Percentiles rank a stretch among this genome's conserved stretches.
Evolutionary conservation across 2,113 vertebrate genomes (phyloP).

Genomic region (Scomber colias): DNA sequence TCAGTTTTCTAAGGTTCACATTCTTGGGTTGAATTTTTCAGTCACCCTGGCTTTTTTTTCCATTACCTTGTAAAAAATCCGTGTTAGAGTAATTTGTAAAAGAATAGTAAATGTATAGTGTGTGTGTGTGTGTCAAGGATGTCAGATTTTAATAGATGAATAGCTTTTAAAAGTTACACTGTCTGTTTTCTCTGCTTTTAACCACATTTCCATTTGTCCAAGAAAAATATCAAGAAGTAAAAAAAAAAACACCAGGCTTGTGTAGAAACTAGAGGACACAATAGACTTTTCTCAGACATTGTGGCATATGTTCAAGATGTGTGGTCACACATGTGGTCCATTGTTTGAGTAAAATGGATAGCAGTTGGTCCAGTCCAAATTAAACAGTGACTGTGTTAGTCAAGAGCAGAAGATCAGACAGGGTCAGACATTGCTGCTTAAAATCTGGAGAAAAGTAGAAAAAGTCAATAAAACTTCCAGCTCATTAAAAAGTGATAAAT

Average conservation of each 20-base stretch:
- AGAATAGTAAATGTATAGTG: neutral
- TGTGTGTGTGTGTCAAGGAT: neutral
- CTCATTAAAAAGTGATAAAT: slow-evolving; percentile 50
- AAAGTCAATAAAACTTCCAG: slow-evolving; percentile 22
- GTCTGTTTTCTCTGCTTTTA: slow-evolving; percentile 23
- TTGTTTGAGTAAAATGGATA: slow-evolving; percentile 42
- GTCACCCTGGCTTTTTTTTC: neutral
- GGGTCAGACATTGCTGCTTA: slow-evolving; percentile 21
- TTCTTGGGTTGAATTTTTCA: neutral
- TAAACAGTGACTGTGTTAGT: slow-evolving; percentile 28
- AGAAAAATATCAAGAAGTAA: slow-evolving; percentile 26
- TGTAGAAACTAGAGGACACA: slow-evolving; percentile 9
- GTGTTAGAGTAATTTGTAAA: neutral
- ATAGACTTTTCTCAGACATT: slow-evolving; percentile 14
- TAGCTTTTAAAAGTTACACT: slow-evolving; percentile 13
- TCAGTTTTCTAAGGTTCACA: slow-evolving; percentile 9
- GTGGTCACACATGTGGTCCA: slow-evolving; percentile 38
- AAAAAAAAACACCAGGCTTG: neutral
- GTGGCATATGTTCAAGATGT: slow-evolving; percentile 20
- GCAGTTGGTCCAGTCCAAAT: slow-evolving; percentile 30
- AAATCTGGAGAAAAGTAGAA: slow-evolving; percentile 14
- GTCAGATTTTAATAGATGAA: slow-evolving; percentile 20
- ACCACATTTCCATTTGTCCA: slow-evolving; percentile 43
- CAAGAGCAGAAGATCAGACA: slow-evolving; percentile 13
- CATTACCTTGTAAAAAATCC: neutral